Base-by-base conservation (phyloP, 2,113 vertebrate species). In the Hipposideros armiger region DNA sequence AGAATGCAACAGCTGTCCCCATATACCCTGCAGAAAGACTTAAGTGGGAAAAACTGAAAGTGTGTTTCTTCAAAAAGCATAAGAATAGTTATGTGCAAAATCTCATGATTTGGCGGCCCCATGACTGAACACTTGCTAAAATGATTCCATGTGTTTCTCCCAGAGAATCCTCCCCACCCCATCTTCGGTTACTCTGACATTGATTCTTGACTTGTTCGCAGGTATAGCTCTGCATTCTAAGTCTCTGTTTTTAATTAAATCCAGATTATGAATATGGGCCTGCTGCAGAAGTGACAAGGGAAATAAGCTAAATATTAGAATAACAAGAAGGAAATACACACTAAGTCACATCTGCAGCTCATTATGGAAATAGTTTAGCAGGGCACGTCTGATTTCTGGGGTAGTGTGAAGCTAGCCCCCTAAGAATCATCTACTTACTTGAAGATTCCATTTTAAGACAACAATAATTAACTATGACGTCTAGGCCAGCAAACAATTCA, bases 11-110 rank as follows among this genome's bases (percentile, higher is more conserved):
- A 97, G 95, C 95, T 97, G 97, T 93, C 95, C 78, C 82, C 73
- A 80, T 26, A 72, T 54, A 96, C 32, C 64, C 95, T 66, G 91
- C 40, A 76, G 93, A 67, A 94, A 96, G 95, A 16, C 88, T 76
- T 69, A 78, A 96, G 95, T 67, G 86, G 93, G 86, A 94, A 96
- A 96, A 97, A 95, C 89, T 93, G 54, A 97, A 97, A 97, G 97
- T 95, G 91, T 86, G 97, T 97, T 80, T 82, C 81, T 85, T 92
- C 73, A n/a, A 74, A 94, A 94, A 83, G 20, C 87, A 86, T 91
- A 77, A 96, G 93, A 89, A 91, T 32, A 96, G 62, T 91, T 67
- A 89, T 66, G 52, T 93, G 83, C 56, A 96, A 94, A 91, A 97
- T 90, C 67, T 66, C 89, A 91, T 60, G 52, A 52, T 83, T 66